phyloP scores from a whole-genome alignment of 2,797 vertebrate species.

The Lophotriccus pileatus region DNA sequence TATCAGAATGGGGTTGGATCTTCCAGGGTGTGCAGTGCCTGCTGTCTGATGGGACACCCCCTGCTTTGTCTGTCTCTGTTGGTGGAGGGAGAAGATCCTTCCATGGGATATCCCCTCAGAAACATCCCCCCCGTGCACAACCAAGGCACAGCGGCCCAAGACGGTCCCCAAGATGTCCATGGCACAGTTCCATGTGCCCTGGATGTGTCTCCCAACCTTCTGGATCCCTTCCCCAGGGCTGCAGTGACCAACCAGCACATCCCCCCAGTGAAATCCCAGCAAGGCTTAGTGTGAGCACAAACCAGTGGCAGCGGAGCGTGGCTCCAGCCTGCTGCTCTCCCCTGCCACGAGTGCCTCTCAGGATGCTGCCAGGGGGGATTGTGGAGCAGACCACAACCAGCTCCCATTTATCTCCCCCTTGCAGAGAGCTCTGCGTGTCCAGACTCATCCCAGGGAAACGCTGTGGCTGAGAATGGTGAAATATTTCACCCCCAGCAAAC shows the following conservation, averaged over 20 bases:
- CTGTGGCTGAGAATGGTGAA: neutral
- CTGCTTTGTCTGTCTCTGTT: rapidly evolving
- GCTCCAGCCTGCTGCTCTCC: neutral
- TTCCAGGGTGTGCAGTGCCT: neutral
- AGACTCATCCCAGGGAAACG: neutral
- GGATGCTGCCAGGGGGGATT: neutral
- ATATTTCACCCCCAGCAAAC: neutral
- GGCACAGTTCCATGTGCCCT: rapidly evolving
- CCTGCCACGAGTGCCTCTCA: neutral
- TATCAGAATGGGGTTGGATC: neutral
- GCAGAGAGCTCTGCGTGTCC: neutral
- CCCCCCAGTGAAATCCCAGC: neutral
- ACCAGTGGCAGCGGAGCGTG: too few species aligned
- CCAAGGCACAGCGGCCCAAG: rapidly evolving
- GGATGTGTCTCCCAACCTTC: neutral
- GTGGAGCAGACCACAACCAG: neutral
- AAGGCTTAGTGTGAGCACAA: neutral
- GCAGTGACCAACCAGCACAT: rapidly evolving
- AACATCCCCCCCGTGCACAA: rapidly evolving
- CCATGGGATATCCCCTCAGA: neutral
- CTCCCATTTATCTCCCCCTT: neutral
- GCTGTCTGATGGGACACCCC: neutral
- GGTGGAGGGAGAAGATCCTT: neutral
- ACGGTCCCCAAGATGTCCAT: neutral
- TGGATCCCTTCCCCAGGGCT: neutral